Percentiles rank a stretch among this genome's conserved stretches.
phyloP scores from a whole-genome alignment of 2,113 vertebrate species.

The Paralichthys olivaceus region DNA sequence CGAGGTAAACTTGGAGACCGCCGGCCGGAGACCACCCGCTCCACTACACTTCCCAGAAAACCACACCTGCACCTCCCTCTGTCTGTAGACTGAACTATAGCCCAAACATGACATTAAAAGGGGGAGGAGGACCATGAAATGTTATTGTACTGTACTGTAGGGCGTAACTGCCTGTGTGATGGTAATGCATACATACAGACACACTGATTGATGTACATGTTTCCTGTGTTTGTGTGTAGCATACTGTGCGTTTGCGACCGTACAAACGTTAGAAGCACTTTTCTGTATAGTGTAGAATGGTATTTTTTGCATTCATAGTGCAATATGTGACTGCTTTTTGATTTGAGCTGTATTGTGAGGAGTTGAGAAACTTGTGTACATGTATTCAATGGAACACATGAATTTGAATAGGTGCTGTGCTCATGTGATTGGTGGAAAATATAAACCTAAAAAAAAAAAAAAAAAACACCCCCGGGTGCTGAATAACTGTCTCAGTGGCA shows the following conservation, averaged over 20 bases:
- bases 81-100: conserved; percentile 12
- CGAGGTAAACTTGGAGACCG: conserved; percentile 11
- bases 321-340: conserved; percentile 70
- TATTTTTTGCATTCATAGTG: conserved; percentile 74
- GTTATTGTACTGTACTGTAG: conserved; percentile 78
- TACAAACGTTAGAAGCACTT: conserved; percentile 74
- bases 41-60: not conserved
- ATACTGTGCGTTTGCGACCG: conserved; percentile 43
- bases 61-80: not conserved
- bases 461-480: not conserved
- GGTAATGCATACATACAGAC: conserved; percentile 54
- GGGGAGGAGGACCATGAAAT: conserved; percentile 29
- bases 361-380: conserved; percentile 14
- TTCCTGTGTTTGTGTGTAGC: conserved; percentile 67
- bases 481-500: conserved; percentile 25
- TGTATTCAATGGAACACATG: not conserved
- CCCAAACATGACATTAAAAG: conserved; percentile 12
- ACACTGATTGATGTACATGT: conserved; percentile 64
- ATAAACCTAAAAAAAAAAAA: conserved; percentile 19
- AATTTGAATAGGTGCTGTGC: conserved; percentile 20
- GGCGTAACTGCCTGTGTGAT: conserved; percentile 60
- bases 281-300: conserved; percentile 63
- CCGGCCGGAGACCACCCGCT: conserved; percentile 8
- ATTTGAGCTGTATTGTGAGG: conserved; percentile 32
- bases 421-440: conserved; percentile 2